These are phyloP conservation scores for Brachyrhaphis roseni DNA, from an alignment of 2,797 vertebrate species.

Conservation along the genomic window DNA sequence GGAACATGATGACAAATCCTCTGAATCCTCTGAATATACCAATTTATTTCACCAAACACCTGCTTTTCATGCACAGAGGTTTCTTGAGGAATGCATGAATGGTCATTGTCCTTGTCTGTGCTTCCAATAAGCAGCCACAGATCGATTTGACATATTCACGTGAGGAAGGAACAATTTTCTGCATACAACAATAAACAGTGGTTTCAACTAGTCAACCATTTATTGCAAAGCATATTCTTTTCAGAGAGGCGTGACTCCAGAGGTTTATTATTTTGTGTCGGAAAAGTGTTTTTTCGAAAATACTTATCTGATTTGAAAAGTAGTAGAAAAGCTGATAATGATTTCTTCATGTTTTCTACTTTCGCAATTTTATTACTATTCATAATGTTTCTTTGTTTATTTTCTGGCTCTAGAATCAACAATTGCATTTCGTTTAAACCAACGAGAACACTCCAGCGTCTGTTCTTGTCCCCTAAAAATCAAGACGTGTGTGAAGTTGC, in stretches of 20 bases:
- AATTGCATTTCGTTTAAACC: conserved; percentile 44
- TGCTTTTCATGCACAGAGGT: not conserved
- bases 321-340: not conserved
- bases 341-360: not conserved
- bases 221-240: not conserved
- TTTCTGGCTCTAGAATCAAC: not conserved
- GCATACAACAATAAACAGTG: not conserved
- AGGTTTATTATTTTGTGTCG: not conserved
- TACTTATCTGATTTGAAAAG: not conserved
- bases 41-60: not conserved
- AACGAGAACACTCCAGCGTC: conserved; percentile 57
- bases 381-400: not conserved
- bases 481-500: conserved; percentile 35
- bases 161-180: not conserved
- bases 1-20: not conserved
- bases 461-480: conserved; percentile 58
- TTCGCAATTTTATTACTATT: not conserved
- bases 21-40: not conserved
- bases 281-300: not conserved
- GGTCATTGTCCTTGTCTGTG: not conserved
- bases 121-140: not conserved
- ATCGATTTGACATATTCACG: not conserved
- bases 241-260: not conserved
- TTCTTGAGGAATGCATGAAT: not conserved
- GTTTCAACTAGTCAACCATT: not conserved